phyloP scores from a whole-genome alignment of 2,797 vertebrate genomes.

The Neosilurus hyrtlii region DNA sequence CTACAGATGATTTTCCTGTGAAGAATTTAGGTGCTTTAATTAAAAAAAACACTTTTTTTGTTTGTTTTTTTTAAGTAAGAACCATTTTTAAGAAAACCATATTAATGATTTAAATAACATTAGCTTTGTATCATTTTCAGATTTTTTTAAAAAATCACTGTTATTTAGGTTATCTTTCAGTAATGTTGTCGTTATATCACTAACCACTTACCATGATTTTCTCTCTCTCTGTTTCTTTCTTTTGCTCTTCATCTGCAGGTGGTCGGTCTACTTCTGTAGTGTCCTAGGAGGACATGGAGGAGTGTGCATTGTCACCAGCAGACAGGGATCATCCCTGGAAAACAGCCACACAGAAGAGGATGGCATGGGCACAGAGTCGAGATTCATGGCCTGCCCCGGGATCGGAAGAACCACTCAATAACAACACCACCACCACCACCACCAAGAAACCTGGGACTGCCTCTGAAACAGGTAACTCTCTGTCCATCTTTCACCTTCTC shows the following conservation, averaged over 20 bases:
- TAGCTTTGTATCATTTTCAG: too few species aligned
- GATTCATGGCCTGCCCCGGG: constrained; percentile 82
- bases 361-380: constrained; percentile 82
- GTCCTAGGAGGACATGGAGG: constrained; percentile 62
- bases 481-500: neutral
- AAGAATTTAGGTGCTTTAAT: neutral
- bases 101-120: too few species aligned
- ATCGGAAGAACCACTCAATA: constrained; percentile 61
- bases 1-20: too few species aligned
- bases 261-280: constrained; percentile 41
- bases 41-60: neutral
- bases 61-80: too few species aligned
- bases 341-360: constrained; percentile 73
- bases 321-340: constrained; percentile 61
- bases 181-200: neutral
- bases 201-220: neutral
- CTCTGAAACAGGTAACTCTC: constrained; percentile 67
- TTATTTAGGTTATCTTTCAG: neutral
- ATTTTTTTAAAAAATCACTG: neutral
- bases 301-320: constrained; percentile 57
- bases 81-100: too few species aligned
- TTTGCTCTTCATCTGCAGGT: constrained; percentile 43
- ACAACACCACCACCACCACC: neutral
- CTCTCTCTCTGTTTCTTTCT: neutral
- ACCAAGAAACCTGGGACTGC: constrained; percentile 61